Conservation (phyloP, 2,888 invertebrate species). For the Hemicrepidius hirtus region DNA sequence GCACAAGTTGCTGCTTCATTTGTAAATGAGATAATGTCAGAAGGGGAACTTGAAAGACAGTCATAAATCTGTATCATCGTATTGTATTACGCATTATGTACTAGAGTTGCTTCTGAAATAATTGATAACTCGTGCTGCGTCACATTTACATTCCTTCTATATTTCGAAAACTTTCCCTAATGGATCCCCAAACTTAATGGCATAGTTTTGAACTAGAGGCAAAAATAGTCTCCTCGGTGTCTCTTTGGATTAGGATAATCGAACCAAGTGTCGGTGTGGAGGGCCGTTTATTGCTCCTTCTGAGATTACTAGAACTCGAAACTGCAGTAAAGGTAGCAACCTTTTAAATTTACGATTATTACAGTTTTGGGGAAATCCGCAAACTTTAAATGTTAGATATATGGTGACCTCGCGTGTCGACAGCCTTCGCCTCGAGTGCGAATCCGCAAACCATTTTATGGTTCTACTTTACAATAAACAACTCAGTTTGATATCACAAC, state of each 20-base stretch:
- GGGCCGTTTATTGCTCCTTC: slow-evolving; percentile 55
- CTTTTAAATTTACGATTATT: slow-evolving; percentile 64
- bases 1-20: slow-evolving; percentile 50
- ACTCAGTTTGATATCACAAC: slow-evolving; percentile 9
- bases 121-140: slow-evolving; percentile 37
- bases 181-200: slow-evolving; percentile 15
- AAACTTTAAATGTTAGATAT: slow-evolving; percentile 54
- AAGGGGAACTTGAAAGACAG: slow-evolving; percentile 44
- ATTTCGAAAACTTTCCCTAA: slow-evolving; percentile 18
- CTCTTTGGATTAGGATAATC: slow-evolving; percentile 45
- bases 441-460: slow-evolving; percentile 45
- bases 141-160: slow-evolving; percentile 19
- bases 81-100: slow-evolving; percentile 45
- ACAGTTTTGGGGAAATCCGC: slow-evolving; percentile 60
- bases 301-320: slow-evolving; percentile 62
- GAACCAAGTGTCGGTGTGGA: slow-evolving; percentile 34
- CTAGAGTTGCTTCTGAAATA: slow-evolving; percentile 35
- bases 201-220: slow-evolving; percentile 11
- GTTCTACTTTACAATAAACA: slow-evolving; percentile 42
- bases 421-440: slow-evolving; percentile 37
- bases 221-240: slow-evolving; percentile 24
- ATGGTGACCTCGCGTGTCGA: slow-evolving; percentile 44
- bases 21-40: slow-evolving; percentile 52
- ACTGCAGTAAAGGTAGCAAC: slow-evolving; percentile 63
- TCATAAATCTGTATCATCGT: slow-evolving; percentile 50